Conservation (phyloP, 2,888 invertebrate genomes). For the Brenthis ino region DNA sequence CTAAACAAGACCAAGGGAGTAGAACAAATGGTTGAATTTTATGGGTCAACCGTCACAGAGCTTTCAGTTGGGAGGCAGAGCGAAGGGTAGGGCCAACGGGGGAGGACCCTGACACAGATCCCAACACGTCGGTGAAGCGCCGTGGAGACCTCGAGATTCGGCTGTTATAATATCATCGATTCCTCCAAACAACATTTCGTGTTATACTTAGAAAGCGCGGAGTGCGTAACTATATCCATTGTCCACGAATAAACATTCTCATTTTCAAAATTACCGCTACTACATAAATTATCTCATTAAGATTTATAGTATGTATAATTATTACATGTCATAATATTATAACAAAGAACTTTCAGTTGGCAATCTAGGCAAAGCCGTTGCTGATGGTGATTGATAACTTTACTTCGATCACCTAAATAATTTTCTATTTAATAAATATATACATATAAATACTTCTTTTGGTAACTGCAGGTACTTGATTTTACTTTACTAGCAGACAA, state of each 20-base stretch:
- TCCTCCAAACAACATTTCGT: slow-evolving; percentile 66
- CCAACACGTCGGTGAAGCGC: slow-evolving; percentile 72
- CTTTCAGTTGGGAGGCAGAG: slow-evolving; percentile 54
- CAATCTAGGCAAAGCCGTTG: too few relatives aligned
- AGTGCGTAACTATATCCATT: slow-evolving; percentile 69
- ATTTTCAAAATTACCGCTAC: slow-evolving; percentile 65
- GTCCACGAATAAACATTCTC: slow-evolving; percentile 74
- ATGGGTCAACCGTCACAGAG: slow-evolving; percentile 69
- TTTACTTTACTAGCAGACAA: background rate
- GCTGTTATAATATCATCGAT: slow-evolving; percentile 74
- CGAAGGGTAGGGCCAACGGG: slow-evolving; percentile 68
- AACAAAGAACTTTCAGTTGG: too few relatives aligned
- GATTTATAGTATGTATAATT: slow-evolving; percentile 15
- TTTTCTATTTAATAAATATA: too few relatives aligned
- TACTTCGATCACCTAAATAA: too few relatives aligned
- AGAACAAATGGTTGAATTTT: slow-evolving; percentile 72
- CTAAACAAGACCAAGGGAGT: slow-evolving; percentile 64
- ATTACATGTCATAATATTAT: slow-evolving; percentile 31
- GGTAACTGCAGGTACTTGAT: background rate
- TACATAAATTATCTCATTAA: slow-evolving; percentile 23
- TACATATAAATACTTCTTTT: too few relatives aligned
- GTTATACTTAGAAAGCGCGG: slow-evolving; percentile 62
- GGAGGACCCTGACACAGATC: slow-evolving; percentile 81
- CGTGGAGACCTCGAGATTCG: slow-evolving; percentile 74
- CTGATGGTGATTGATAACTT: too few relatives aligned